phyloP scores from a whole-genome alignment of 2,113 vertebrate genomes.

The Rhegmatorhina hoffmannsi region DNA sequence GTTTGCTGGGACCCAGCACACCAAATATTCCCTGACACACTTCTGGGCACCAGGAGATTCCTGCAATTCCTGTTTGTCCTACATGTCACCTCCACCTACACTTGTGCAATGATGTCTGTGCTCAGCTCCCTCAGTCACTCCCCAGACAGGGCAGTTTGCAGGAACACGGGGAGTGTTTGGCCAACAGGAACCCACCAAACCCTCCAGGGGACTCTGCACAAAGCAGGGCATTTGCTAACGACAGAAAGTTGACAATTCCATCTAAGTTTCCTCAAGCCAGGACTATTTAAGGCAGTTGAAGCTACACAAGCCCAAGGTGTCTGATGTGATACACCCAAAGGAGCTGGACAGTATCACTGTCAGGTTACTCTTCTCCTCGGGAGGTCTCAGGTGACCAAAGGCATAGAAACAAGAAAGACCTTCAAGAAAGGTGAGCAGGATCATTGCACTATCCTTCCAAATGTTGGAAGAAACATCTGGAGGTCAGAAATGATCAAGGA shows the following conservation, averaged over 20 bases:
- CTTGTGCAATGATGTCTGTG: background rate
- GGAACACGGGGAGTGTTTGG: background rate
- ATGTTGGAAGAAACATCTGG: background rate
- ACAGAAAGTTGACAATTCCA: background rate
- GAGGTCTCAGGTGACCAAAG: background rate
- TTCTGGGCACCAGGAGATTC: fast-evolving
- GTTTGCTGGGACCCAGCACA: background rate
- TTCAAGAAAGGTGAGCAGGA: background rate
- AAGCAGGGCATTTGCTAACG: background rate
- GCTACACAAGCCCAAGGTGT: fast-evolving
- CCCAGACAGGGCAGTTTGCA: background rate
- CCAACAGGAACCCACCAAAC: background rate
- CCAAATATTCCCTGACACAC: background rate
- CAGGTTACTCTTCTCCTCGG: background rate
- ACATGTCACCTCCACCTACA: background rate
- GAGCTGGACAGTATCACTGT: background rate
- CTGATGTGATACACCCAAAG: fast-evolving
- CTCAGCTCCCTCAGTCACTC: background rate
- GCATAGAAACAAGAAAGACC: background rate
- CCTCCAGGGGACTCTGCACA: background rate
- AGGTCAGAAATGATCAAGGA: background rate
- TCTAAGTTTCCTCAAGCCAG: background rate
- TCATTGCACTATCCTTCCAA: background rate
- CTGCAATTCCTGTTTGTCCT: background rate
- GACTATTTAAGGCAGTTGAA: background rate